Percentiles rank a stretch among this genome's conserved stretches.
These are phyloP conservation scores for Physella acuta DNA, from an alignment of 1,140 invertebrate species.

Conservation along the genomic window DNA sequence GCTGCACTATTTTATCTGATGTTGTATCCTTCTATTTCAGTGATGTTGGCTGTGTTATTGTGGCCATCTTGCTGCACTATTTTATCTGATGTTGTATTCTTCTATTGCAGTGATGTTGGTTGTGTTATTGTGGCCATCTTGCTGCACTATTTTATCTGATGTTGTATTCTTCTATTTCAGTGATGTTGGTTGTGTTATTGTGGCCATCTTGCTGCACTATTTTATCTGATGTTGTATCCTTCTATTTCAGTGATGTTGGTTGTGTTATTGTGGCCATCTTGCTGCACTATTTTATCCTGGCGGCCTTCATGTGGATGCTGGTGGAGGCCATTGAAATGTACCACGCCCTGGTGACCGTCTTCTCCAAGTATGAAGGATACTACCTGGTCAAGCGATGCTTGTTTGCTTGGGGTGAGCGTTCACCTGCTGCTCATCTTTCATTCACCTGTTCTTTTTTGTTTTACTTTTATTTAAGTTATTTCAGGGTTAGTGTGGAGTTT, in stretches of 20 bases:
- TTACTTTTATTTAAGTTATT: too few relatives aligned
- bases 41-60: too few relatives aligned
- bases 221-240: neutral
- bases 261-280: slow-evolving; percentile 57
- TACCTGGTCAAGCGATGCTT: slow-evolving; percentile 65
- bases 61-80: too few relatives aligned
- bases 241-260: slow-evolving; percentile 32
- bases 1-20: too few relatives aligned
- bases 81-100: too few relatives aligned
- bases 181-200: slow-evolving; percentile 46
- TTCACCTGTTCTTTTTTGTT: too few relatives aligned
- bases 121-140: slow-evolving; percentile 57
- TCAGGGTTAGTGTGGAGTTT: too few relatives aligned
- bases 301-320: slow-evolving; percentile 65
- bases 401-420: slow-evolving; percentile 63
- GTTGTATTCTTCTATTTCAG: too few relatives aligned
- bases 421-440: too few relatives aligned
- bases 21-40: too few relatives aligned
- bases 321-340: slow-evolving; percentile 66
- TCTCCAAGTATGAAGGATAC: slow-evolving; percentile 60
- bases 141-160: slow-evolving; percentile 63
- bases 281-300: slow-evolving; percentile 63
- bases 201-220: slow-evolving; percentile 62
- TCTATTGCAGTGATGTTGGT: slow-evolving; percentile 30
- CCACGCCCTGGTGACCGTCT: slow-evolving; percentile 65